These are phyloP conservation scores for Trichomalopsis sarcophagae DNA, from an alignment of 1,140 invertebrate species.

Conservation along the genomic window DNA sequence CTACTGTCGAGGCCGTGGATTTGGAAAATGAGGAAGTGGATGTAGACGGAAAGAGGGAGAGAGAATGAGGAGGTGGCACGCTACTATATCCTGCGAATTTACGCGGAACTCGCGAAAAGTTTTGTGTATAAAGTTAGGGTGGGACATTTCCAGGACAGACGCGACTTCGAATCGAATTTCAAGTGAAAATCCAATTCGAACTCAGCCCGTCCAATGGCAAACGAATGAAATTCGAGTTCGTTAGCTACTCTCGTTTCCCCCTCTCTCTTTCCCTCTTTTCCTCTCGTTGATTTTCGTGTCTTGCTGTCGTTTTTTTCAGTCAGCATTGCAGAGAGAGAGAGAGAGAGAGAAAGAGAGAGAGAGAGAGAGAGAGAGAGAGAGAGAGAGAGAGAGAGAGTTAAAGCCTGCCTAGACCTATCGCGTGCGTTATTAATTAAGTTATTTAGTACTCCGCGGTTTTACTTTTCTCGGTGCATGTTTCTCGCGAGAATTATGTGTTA, in stretches of 20 bases:
- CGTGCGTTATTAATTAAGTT: conserved; percentile 11
- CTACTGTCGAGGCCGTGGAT: neutral
- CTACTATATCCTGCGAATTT: conserved; percentile 34
- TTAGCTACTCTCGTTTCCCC: conserved; percentile 44
- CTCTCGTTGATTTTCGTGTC: neutral
- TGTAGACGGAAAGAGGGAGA: neutral
- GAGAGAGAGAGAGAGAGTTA: neutral
- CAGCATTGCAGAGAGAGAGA: neutral
- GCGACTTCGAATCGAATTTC: conserved; percentile 63
- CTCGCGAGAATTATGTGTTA: too few species aligned
- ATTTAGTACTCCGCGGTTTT: neutral
- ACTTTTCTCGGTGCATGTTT: too few species aligned
- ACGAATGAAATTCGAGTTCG: conserved; percentile 57
- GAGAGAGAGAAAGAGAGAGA: too few species aligned
- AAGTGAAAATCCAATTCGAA: conserved; percentile 65
- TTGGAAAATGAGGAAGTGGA: conserved; percentile 13
- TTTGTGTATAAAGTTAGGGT: conserved; percentile 51
- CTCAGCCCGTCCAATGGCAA: conserved; percentile 45
- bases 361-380: too few species aligned
- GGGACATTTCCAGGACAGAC: conserved; percentile 54
- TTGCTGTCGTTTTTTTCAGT: neutral
- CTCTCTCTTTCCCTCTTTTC: neutral
- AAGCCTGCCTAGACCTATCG: neutral
- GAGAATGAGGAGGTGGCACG: neutral
- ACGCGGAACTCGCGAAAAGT: conserved; percentile 44